Evolutionary conservation across 2,113 vertebrate genomes (phyloP).

Genomic region (Stigmatopora argus): DNA sequence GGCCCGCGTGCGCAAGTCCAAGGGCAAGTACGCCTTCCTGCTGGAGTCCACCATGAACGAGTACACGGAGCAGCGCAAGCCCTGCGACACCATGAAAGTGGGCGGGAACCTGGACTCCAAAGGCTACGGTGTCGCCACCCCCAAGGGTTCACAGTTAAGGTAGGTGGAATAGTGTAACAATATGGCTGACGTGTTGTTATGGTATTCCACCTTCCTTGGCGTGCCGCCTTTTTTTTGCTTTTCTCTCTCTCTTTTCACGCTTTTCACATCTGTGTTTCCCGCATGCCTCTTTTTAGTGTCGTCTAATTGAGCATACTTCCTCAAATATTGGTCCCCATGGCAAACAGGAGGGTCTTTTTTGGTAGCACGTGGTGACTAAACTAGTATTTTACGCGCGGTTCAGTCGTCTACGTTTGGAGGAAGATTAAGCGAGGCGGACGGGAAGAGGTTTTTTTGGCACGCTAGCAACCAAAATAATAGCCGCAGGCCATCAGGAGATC

Average conservation of each 20-base stretch:
- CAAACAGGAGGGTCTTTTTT: too few species aligned
- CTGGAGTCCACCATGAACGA: constrained; percentile 99
- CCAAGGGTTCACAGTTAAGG: constrained; percentile 99
- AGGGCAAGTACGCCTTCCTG: constrained; percentile 98
- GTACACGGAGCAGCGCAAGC: constrained; percentile 98
- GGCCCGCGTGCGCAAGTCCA: constrained; percentile 94
- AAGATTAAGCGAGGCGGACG: too few species aligned
- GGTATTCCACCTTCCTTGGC: constrained; percentile 99
- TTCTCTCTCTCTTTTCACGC: constrained; percentile 7
- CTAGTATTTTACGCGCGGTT: too few species aligned
- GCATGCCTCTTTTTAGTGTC: constrained; percentile 33
- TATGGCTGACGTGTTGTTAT: constrained; percentile 97
- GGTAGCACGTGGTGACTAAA: too few species aligned
- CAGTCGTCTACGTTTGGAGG: too few species aligned
- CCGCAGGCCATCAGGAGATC: too few species aligned
- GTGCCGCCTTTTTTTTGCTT: constrained; percentile 73
- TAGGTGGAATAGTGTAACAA: constrained; percentile 99
- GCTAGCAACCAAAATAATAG: too few species aligned
- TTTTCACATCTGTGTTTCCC: constrained; percentile 36
- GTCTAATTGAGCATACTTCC: not conserved
- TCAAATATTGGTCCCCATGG: not conserved
- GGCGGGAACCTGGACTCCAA: constrained; percentile 99
- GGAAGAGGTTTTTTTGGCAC: too few species aligned
- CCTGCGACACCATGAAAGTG: constrained; percentile 99
- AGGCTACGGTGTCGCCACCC: constrained; percentile 98